Base-by-base conservation (phyloP, 2,888 invertebrate genomes). In the Eupithecia abbreviata region DNA sequence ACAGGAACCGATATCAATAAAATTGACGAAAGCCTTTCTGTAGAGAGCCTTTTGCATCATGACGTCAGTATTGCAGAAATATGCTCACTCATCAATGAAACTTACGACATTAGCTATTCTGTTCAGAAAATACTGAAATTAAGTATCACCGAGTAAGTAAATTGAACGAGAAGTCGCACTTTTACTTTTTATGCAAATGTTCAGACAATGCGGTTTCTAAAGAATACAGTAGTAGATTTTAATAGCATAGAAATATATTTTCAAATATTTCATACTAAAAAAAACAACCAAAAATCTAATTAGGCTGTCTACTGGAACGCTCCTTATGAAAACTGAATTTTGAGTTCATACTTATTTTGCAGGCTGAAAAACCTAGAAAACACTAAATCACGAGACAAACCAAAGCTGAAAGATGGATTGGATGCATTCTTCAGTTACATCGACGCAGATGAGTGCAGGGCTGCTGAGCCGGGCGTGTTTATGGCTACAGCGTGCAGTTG, bases 101-200 rank as follows among this genome's bases (percentile, higher is more conserved):
- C 73, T 0, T 84, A 77, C 43, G 75, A 84, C 13, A 65, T 84
- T 4, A 80, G 75, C 41, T 84, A 82, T 72, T 69, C 85, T 0
- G 18, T 51, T 9, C 83, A 85, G 9, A 83, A 79, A 30, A 70
- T 85, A 18, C 68, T 78, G 70, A 70, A 75, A 47, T 77, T 85
- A 74, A 81, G 84, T 2, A 79, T 88, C 70, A 77, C 62, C 15
- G 79, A 81, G 88, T 89, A 83, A 96, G 83, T 77, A 42, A 68
- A 42, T 18, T 30, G 30, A 4, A 12, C 62, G 62, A 12, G 2
- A 10, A 30, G 3, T 62, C 4, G 42, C 10, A 4, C 10, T 15
- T 55, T 6, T n/a, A 58, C 5, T 18, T 58, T 4, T 55, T 55
- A 2, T 55, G 0, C 2, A 30, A 62, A 62, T 62, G 30, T 30